Base-by-base conservation (phyloP, 2,888 invertebrate genomes). In the Pristionchus exspectatus region DNA sequence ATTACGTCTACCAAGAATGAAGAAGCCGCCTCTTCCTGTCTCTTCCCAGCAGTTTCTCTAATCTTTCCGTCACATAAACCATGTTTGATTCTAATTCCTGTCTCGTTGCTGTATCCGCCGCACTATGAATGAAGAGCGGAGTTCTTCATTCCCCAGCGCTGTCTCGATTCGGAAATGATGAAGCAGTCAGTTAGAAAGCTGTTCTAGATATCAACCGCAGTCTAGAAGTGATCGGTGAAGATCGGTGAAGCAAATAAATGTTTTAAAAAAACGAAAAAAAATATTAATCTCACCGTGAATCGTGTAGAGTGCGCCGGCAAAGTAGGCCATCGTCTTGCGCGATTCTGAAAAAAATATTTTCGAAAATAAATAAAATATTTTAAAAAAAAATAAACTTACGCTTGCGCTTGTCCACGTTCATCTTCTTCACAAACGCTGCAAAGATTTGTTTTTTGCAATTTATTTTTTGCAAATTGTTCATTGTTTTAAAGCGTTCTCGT, bases 401-500 rank as follows among this genome's bases (percentile, higher is more conserved):
- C 74, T 77, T 77, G 74, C 74, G 74, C 33, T 38, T 33, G 30
- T 72, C 72, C 30, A 72, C 72, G 30, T 72, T 72, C 33, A 18
- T 30, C 24, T 72, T 72, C 74, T 77, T 38, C 38, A 44, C 74
- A 44, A 77, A 77, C 21, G 74, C 74, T 77, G 74, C 44, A 77
- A 77, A 21, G 16, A n/a, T n/a, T 74, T 21, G 7, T 21, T 38
- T 74, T 74, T 38, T 38, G 1, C 1, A 69, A 69, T 9, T 12
- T 69, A 9, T 69, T 69, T 69, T 69, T 59, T 18, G 21, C 21
- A 59, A 59, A 18, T 59, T 7, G 14, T 59, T 18, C 14, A 4
- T 59, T 59, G 18, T 59, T 59, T 59, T 59, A 18, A 14, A n/a
- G n/a, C n/a, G n/a, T n/a, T n/a, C n/a, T n/a, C n/a, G n/a, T n/a